These are phyloP conservation scores for Malthinus seriepunctatus DNA, from an alignment of 2,888 invertebrate species.

Conservation along the genomic window DNA sequence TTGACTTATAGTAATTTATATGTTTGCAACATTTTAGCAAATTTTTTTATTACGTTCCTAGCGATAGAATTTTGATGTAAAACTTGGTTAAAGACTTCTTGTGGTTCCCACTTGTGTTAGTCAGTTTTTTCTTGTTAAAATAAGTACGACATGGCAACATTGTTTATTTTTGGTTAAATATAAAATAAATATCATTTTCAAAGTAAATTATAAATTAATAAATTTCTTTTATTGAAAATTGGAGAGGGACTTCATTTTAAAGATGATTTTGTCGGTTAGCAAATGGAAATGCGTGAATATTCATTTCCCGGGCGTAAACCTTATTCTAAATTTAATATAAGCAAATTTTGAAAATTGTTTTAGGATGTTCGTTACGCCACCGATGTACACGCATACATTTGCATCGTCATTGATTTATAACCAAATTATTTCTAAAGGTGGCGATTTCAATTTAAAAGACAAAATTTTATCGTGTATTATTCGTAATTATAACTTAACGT, in stretches of 20 bases:
- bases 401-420: slow-evolving; percentile 6
- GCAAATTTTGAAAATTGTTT: slow-evolving; percentile 31
- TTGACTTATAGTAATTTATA: no score
- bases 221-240: no score
- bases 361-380: slow-evolving; percentile 12
- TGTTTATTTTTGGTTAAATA: no score
- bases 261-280: slow-evolving; percentile 33
- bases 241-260: slow-evolving; percentile 22
- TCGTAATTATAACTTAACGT: slow-evolving; percentile 37
- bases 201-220: no score
- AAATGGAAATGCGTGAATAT: slow-evolving; percentile 40
- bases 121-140: no score
- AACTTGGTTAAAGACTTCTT: no score
- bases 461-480: slow-evolving; percentile 19
- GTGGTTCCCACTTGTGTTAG: no score
- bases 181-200: no score
- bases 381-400: slow-evolving; percentile 6
- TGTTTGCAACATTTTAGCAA: no score
- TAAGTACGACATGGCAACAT: no score
- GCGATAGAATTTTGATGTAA: no score
- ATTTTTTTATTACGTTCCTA: no score
- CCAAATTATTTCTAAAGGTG: slow-evolving; percentile 1
- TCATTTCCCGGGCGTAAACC: slow-evolving; percentile 37
- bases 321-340: slow-evolving; percentile 36
- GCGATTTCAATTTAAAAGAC: slow-evolving; percentile 10